Evolutionary conservation across 2,113 vertebrate species (phyloP).

Genomic region (human): GRCh38 chr3:59378001-59378500

Average conservation of each 20-base stretch:
- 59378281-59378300: neutral
- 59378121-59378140: constrained; percentile 71
- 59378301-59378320: constrained; percentile 25
- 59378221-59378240: constrained; percentile 53
- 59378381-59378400: neutral
- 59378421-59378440: neutral
- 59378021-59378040: constrained; percentile 54
- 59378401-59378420: neutral
- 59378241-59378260: constrained; percentile 66
- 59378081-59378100: constrained; percentile 68
- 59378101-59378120: constrained; percentile 61
- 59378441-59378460: neutral
- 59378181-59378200: constrained; percentile 62
- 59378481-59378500: neutral
- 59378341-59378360: constrained; percentile 30
- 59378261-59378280: neutral
- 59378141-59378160: constrained; percentile 62
- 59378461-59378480: neutral
- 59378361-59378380: constrained; percentile 25
- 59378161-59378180: constrained; percentile 36
- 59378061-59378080: constrained; percentile 65
- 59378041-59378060: constrained; percentile 61
- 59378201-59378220: constrained; percentile 50
- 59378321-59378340: neutral
- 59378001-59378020: constrained; percentile 37